Conservation (phyloP, 2,888 invertebrate genomes). For the Volucella inflata region DNA sequence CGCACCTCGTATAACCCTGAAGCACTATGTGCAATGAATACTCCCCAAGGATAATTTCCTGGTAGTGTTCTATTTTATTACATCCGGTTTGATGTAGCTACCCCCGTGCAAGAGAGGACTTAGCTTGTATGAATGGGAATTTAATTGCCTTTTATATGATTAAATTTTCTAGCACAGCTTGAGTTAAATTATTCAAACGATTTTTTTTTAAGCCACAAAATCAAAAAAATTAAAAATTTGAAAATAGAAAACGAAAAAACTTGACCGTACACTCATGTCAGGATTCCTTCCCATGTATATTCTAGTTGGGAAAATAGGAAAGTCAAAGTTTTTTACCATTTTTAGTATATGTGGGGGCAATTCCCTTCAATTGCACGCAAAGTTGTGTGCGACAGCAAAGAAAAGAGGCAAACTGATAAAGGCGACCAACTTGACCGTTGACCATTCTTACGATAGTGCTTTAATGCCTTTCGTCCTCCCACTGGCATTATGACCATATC, state of each 20-base stretch:
- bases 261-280: neutral
- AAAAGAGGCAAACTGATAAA: conserved; percentile 37
- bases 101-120: conserved; percentile 19
- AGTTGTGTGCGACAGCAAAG: conserved; percentile 63
- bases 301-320: conserved; percentile 28
- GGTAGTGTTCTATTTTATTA: conserved; percentile 60
- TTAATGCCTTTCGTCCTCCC: neutral
- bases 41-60: conserved; percentile 49
- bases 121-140: conserved; percentile 47
- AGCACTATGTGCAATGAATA: conserved; percentile 7
- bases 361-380: conserved; percentile 60
- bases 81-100: conserved; percentile 55
- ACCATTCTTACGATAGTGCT: neutral
- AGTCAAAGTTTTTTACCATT: conserved; percentile 16
- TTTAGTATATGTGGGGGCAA: conserved; percentile 15
- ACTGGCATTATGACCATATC: conserved; percentile 76
- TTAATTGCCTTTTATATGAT: conserved; percentile 67
- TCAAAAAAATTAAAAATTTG: too few species aligned
- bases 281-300: neutral
- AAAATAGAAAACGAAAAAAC: neutral
- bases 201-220: neutral
- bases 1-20: neutral
- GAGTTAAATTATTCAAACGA: conserved; percentile 42
- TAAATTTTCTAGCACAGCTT: conserved; percentile 48
- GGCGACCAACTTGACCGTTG: neutral